These are phyloP conservation scores for Leptobrachium leishanense DNA, from an alignment of 2,113 vertebrate species.

Conservation along the genomic window DNA sequence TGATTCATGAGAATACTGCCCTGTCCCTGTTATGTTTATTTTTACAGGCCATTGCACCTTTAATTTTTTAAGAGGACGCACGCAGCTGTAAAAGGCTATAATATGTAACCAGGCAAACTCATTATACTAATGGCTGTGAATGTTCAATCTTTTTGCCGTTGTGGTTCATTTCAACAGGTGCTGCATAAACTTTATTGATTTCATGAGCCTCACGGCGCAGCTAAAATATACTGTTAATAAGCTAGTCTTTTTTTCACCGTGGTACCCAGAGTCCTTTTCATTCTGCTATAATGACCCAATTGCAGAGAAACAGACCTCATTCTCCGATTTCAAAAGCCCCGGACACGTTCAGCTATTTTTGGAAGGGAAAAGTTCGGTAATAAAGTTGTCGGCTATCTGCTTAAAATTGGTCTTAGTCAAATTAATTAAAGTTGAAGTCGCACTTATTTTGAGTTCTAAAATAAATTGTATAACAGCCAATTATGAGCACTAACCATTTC, in stretches of 20 bases:
- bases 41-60: background rate
- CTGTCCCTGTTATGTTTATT: background rate
- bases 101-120: constrained; percentile 38
- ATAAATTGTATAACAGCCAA: constrained; percentile 11
- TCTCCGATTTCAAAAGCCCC: constrained; percentile 15
- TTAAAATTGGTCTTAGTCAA: background rate
- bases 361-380: constrained; percentile 19
- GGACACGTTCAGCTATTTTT: constrained; percentile 20
- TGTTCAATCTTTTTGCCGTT: constrained; percentile 24
- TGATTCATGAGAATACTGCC: too few species aligned
- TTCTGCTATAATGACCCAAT: constrained; percentile 40
- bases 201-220: constrained; percentile 38
- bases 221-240: constrained; percentile 47
- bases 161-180: constrained; percentile 48
- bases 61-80: background rate
- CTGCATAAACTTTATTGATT: constrained; percentile 50
- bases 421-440: constrained; percentile 28
- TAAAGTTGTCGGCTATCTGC: background rate
- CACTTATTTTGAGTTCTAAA: background rate
- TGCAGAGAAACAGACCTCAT: constrained; percentile 20
- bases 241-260: constrained; percentile 24
- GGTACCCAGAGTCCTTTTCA: constrained; percentile 35
- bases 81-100: background rate
- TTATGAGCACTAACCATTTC: background rate
- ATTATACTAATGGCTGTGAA: constrained; percentile 33